Conservation (phyloP, 2,113 vertebrate genomes). For the Bombycilla garrulus region DNA sequence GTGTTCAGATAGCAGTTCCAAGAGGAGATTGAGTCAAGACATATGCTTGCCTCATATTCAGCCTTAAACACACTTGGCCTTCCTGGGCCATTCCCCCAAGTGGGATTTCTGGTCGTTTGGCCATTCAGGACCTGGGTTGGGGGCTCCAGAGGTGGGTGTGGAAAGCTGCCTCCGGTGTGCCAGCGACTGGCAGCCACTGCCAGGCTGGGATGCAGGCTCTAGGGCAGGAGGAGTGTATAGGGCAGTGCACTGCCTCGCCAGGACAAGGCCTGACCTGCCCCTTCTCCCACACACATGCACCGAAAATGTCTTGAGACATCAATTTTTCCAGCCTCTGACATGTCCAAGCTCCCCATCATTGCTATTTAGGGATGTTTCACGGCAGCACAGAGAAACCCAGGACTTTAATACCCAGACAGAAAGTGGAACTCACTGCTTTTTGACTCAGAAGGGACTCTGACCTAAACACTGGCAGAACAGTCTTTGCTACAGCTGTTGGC, state of each 20-base stretch:
- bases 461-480: neutral
- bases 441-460: neutral
- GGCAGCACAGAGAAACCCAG: neutral
- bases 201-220: neutral
- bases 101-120: neutral
- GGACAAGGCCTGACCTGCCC: neutral
- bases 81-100: neutral
- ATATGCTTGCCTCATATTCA: neutral
- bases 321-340: neutral
- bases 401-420: fast-evolving
- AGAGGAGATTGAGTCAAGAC: neutral
- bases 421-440: neutral
- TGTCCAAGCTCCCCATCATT: fast-evolving
- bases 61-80: neutral
- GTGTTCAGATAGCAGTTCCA: neutral
- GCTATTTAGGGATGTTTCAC: neutral
- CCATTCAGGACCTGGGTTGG: neutral
- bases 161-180: neutral
- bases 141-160: neutral
- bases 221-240: no score
- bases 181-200: neutral
- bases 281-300: neutral
- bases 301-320: neutral
- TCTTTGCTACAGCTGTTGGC: neutral
- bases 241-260: fast-evolving